phyloP scores from a whole-genome alignment of 37 sponge, comb jelly and placozoan species.

The Agelas oroides region DNA sequence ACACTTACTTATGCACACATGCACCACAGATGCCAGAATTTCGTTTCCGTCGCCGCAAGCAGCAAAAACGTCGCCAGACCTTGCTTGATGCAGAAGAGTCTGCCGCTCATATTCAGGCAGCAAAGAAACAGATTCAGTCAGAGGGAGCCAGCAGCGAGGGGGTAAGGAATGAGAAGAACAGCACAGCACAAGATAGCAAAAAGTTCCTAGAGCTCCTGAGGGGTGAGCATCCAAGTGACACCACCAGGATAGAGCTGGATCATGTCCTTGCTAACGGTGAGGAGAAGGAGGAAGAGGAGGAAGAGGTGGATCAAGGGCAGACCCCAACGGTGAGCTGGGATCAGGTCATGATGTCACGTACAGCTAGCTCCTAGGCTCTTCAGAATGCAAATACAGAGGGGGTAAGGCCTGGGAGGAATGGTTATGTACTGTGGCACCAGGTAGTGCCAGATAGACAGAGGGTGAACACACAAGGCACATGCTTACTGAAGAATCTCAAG shows the following conservation, averaged over 20 bases:
- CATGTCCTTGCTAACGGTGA: background rate
- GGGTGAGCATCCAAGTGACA: constrained; percentile 43
- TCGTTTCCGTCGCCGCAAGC: constrained; percentile 56
- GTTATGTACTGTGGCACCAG: too few species aligned
- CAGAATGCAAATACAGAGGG: too few species aligned
- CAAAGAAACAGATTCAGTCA: constrained; percentile 9
- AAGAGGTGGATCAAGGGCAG: background rate
- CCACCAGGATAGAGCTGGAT: constrained; percentile 2
- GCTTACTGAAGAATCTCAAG: too few species aligned
- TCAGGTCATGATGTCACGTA: too few species aligned
- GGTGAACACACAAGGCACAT: too few species aligned
- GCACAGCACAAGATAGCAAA: constrained; percentile 41
- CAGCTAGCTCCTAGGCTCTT: too few species aligned
- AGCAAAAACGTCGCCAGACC: constrained; percentile 47
- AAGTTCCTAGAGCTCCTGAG: constrained; percentile 49
- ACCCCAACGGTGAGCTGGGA: too few species aligned
- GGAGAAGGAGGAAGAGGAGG: constrained; percentile 13
- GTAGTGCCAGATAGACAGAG: too few species aligned
- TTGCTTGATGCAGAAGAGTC: constrained; percentile 38
- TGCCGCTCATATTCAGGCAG: background rate
- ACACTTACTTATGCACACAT: constrained; percentile 14
- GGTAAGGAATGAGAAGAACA: constrained; percentile 5
- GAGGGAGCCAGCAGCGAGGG: background rate
- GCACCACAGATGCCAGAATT: constrained; percentile 56
- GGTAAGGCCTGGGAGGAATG: too few species aligned